Evolutionary conservation across 2,113 vertebrate species (phyloP), one percentile per base, ranked within the genome.

Genomic region (Hyperoodon ampullatus): DNA sequence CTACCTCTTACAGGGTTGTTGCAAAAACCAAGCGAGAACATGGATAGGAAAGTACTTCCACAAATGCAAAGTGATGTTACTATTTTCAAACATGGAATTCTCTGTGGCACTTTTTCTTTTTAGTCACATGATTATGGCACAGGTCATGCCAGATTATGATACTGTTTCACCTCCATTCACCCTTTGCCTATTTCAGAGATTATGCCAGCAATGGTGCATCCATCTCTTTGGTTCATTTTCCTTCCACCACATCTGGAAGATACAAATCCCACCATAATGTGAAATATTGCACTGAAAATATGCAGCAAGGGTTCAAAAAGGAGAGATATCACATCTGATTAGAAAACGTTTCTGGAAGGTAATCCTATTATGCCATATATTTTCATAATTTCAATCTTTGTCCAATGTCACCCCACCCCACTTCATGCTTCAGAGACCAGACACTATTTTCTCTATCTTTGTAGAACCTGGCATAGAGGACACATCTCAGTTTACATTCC

Each of bases 161-260:
- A 82, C 19, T 95, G 23, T 35, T 80, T 96, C 63, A 80, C 13
- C 58, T 82, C 81, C 53, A 58, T 42, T 39, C 58, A 50, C 53
- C 65, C 50, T 93, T 65, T 78, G 84, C 65, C 70, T 61, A 26
- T n/a, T 94, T 44, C 28, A 77, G 75, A 93, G 71, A 63, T 94
- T 33, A 55, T 15, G 60, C 16, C 11, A 18, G 86, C 63, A 92
- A 63, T 35, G 70, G 35, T 28, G 8, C 61, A 44, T 15, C 35
- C 60, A 63, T 60, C 66, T 8, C 74, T 95, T 77, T 66, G 10
- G 50, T 80, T 84, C 50, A 53, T 47, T 58, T 72, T 53, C 68
- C 63, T 65, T 74, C 71, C 39, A 60, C n/a, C 4, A 30, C 10
- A 42, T 78, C 55, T 89, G 44, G 75, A 85, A 70, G 19, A 89